Conservation (phyloP, 2,797 vertebrate species). For the Chelmon rostratus region DNA sequence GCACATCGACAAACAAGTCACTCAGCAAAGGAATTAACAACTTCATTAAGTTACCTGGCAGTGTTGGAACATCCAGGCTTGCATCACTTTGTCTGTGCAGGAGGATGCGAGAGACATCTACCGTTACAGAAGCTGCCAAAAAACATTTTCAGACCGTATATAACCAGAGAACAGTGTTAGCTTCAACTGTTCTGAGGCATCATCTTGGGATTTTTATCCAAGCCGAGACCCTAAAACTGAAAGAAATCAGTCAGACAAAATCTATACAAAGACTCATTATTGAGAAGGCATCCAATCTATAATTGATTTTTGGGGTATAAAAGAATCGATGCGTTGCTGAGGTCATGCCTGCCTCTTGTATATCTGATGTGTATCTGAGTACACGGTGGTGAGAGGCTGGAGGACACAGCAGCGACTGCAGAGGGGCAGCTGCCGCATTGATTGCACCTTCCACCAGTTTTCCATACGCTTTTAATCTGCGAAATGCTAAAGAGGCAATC, state of each 20-base stretch:
- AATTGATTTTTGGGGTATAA: constrained; percentile 52
- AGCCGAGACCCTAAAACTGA: constrained; percentile 2
- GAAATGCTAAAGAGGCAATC: constrained; percentile 81
- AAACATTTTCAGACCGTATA: not conserved
- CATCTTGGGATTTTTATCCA: constrained; percentile 13
- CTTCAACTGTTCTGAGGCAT: not conserved
- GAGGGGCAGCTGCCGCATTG: constrained; percentile 36
- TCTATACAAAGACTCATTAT: constrained; percentile 52
- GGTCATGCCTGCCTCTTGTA: constrained; percentile 62
- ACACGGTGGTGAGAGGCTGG: constrained; percentile 40
- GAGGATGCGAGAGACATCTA: constrained; percentile 11
- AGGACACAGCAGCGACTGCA: constrained; percentile 46
- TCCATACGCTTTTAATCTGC: constrained; percentile 75
- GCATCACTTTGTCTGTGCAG: constrained; percentile 13
- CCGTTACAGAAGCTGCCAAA: not conserved
- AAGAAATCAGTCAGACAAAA: constrained; percentile 29
- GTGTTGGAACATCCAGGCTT: constrained; percentile 31
- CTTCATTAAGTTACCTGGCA: constrained; percentile 81
- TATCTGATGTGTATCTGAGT: constrained; percentile 71
- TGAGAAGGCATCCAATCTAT: constrained; percentile 50
- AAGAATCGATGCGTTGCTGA: constrained; percentile 69
- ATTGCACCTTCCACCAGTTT: constrained; percentile 71
- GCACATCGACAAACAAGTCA: constrained; percentile 78
- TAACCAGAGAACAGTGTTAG: not conserved
- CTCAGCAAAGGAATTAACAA: constrained; percentile 78